Percentiles rank a stretch among this genome's conserved stretches.
Conservation (phyloP, 2,888 invertebrate genomes). For the Nomada flava region DNA sequence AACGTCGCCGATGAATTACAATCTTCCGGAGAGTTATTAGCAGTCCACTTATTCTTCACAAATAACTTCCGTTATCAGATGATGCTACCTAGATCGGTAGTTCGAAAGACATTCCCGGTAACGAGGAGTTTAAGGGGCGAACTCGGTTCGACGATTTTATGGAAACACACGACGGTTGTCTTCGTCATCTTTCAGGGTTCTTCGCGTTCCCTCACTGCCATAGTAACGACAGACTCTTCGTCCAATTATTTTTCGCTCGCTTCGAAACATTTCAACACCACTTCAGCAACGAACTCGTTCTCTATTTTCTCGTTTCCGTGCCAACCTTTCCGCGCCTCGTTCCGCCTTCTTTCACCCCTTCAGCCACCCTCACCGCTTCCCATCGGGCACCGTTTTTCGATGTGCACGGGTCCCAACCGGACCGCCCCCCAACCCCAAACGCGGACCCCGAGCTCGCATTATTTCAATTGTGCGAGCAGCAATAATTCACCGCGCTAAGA, state of each 20-base stretch:
- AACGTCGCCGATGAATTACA: constrained; percentile 39
- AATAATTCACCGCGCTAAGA: constrained; percentile 79
- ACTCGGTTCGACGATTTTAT: constrained; percentile 59
- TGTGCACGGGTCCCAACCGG: constrained; percentile 40
- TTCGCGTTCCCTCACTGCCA: constrained; percentile 53
- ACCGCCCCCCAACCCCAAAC: constrained; percentile 30
- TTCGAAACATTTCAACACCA: constrained; percentile 80
- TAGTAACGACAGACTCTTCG: constrained; percentile 79
- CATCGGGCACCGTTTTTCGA: constrained; percentile 33
- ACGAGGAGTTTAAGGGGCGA: constrained; percentile 71
- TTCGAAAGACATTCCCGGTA: constrained; percentile 63
- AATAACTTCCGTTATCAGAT: constrained; percentile 62
- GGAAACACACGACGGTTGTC: constrained; percentile 55
- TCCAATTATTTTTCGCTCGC: constrained; percentile 82
- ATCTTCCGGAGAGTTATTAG: constrained; percentile 53
- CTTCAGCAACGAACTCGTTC: constrained; percentile 76
- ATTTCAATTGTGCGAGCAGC: constrained; percentile 75
- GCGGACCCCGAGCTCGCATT: constrained; percentile 61
- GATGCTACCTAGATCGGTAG: constrained; percentile 50
- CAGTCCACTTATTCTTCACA: constrained; percentile 38
- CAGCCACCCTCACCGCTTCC: constrained; percentile 26
- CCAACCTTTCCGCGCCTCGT: constrained; percentile 57
- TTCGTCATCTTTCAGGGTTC: constrained; percentile 51
- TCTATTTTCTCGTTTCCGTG: constrained; percentile 69
- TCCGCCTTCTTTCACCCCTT: constrained; percentile 30